Evolutionary conservation across 2,888 invertebrate genomes (phyloP).

Genomic region (Diploptera punctata): DNA sequence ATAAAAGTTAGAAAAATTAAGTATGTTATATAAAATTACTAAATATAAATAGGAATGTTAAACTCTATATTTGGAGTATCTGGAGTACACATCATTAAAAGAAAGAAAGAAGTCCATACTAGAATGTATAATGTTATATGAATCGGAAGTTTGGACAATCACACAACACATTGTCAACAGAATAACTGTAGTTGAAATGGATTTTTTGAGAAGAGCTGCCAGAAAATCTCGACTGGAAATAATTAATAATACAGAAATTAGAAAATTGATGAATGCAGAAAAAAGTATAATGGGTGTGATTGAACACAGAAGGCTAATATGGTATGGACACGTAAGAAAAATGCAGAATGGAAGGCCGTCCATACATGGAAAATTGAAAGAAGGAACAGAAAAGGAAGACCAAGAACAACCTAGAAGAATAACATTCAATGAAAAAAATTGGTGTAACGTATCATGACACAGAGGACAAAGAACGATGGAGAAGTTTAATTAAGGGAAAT

Average conservation of each 20-base stretch:
- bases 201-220: too few species aligned
- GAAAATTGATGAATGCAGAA: neutral
- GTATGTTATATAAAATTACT: too few species aligned
- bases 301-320: neutral
- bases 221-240: neutral
- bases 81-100: too few species aligned
- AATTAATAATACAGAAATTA: neutral
- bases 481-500: neutral
- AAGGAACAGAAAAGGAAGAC: neutral
- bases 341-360: neutral
- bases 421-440: neutral
- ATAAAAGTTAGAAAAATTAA: too few species aligned
- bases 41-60: too few species aligned
- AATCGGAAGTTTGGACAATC: too few species aligned
- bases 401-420: too few species aligned
- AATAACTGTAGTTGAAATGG: too few species aligned
- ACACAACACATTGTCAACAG: too few species aligned
- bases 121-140: too few species aligned
- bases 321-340: neutral
- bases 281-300: neutral
- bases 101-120: too few species aligned
- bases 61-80: too few species aligned
- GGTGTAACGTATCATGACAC: neutral
- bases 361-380: neutral
- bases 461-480: neutral